Evolutionary conservation across 2,113 vertebrate genomes (phyloP), one percentile per base, ranked within the genome.

Genomic region (Burhinus oedicnemus): DNA sequence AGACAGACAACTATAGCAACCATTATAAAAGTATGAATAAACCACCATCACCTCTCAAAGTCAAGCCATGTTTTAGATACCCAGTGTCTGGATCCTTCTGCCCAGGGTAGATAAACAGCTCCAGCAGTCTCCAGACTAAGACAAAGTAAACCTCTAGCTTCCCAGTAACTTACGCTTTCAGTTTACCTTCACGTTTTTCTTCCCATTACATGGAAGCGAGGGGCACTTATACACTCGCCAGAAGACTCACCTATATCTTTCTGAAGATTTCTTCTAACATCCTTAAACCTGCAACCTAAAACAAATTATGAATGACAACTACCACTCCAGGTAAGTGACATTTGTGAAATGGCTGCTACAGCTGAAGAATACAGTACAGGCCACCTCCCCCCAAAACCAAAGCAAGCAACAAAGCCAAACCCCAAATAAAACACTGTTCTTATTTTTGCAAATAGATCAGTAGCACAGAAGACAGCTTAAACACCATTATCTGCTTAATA

Each of bases 271-370:
- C 99, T 98, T 96, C 98, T 98, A 72, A 98, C 66, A 76, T 99
- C 98, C 98, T 99, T 99, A 98, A 98, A 99, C 96, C 96, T 98
- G 98, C 99, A 99, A 83, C 99, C 99, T 99, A 80, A 32, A 97
- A 60, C 34, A 86, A 84, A 26, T 52, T 2, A 30, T 2, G 34
- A 61, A 40, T 15, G 40, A 38, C 21, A 74, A 36, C 89, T 68
- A 89, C 9, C 25, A 6, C 15, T 45, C 26, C 21, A 44, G 54
- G 15, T 27, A 36, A 65, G 36, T 38, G 64, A 49, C 30, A 55
- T 30, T 83, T 30, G 42, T 30, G 42, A 61, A 72, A 76, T 14
- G 26, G 58, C 57, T 68, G 42, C 65, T 68, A 51, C 44, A 87
- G 45, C 20, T 86, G 34, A 27, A 40, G 32, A 44, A 27, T 2